A percentile compares a stretch with the other conserved stretches of the same genome.
These are phyloP conservation scores for Apeltes quadracus DNA, from an alignment of 2,113 vertebrate genomes.

Conservation along the genomic window DNA sequence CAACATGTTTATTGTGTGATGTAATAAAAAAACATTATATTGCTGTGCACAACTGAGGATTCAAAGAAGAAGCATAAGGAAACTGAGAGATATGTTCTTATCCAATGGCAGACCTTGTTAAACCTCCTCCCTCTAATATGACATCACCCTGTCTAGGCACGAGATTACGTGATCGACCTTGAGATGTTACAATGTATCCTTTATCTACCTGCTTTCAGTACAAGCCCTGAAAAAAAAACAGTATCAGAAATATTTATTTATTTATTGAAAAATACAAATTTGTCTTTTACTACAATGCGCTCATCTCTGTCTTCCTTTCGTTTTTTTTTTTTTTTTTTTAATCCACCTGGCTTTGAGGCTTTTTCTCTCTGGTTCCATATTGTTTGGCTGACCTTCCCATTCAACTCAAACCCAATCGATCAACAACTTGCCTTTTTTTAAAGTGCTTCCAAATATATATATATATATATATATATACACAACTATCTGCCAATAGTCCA, in stretches of 20 bases:
- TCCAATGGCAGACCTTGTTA: slow-evolving; percentile 8
- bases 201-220: slow-evolving; percentile 19
- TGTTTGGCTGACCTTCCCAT: neutral
- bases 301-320: neutral
- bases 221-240: slow-evolving; percentile 1
- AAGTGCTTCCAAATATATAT: neutral
- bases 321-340: neutral
- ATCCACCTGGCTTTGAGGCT: neutral
- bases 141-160: slow-evolving; percentile 56
- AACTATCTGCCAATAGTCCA: neutral
- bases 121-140: slow-evolving; percentile 25
- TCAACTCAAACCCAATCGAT: neutral
- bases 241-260: neutral
- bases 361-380: neutral
- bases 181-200: slow-evolving; percentile 40
- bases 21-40: neutral
- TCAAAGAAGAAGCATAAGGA: neutral
- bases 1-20: slow-evolving; percentile 2
- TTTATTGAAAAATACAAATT: neutral
- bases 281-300: neutral
- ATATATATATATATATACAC: no score
- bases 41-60: neutral
- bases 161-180: slow-evolving; percentile 50
- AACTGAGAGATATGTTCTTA: slow-evolving; percentile 5
- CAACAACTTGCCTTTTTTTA: neutral